Evolutionary conservation across 2,888 invertebrate species (phyloP), one percentile per base, ranked within the genome.

Genomic region (Andrena bicolor): DNA sequence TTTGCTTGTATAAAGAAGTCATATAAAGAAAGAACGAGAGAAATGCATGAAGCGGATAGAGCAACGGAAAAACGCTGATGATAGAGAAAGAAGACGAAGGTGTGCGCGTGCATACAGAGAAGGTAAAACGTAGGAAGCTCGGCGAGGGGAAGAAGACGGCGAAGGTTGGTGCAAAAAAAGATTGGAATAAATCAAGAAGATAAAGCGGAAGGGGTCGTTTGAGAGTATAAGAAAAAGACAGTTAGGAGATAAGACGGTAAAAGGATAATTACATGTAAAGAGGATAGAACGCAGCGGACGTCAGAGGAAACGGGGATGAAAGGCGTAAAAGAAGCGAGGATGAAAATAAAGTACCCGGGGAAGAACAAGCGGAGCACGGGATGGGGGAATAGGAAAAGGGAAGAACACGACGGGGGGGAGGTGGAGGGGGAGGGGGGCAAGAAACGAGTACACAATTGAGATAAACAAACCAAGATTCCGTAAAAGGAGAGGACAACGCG

Each of bases 241-340:
- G 41, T 20, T 28, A 20, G 5, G 13, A 8, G 65, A 72, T 53
- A 64, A 64, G 64, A 35, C 13, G 10, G 20, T 73, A 73, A 66
- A 30, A 56, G 41, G 73, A 65, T 73, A 73, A 73, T 73, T 73
- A 41, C 56, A 66, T 53, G 49, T 71, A 60, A 63, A 63, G 53
- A 66, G 56, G 28, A 66, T 73, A 66, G 65, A 66, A 66, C 30
- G 16, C 2, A 23, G n/a, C 10, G 6, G 10, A 20, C 23, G 8
- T 28, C 20, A 10, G 56, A 66, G 28, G 20, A 35, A 73, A 56
- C 20, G 41, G 26, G 58, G 28, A 60, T 41, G 56, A 60, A 60
- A 30, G 6, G 6, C 23, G 41, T 28, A 5, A 20, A 41, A 20
- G 53, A 41, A n/a, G 68, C 16, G 41, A 35, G 28, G 20, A 73